phyloP scores from a whole-genome alignment of 2,113 vertebrate genomes.

The Tragelaphus scriptus region DNA sequence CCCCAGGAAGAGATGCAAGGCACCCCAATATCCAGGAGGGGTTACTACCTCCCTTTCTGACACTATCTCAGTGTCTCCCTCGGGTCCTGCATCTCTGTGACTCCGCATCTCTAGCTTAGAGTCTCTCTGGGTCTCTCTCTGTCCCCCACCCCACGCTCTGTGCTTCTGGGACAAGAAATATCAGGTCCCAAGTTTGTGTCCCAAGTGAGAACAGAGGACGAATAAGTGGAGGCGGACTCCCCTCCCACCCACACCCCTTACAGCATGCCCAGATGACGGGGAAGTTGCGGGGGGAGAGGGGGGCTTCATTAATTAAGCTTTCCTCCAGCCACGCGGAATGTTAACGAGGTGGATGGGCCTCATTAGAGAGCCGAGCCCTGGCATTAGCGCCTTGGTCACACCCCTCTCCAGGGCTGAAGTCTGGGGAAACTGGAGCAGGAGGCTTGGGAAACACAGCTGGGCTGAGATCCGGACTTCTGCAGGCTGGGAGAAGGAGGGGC shows the following conservation, averaged over 20 bases:
- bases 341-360: background rate
- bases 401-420: background rate
- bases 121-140: background rate
- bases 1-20: background rate
- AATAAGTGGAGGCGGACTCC: background rate
- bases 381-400: background rate
- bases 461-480: background rate
- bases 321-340: background rate
- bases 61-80: background rate
- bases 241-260: background rate
- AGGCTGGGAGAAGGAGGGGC: background rate
- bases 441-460: background rate
- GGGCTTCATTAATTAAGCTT: background rate
- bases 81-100: background rate
- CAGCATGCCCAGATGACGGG: background rate
- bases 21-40: background rate
- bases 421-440: background rate
- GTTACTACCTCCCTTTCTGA: background rate
- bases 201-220: background rate
- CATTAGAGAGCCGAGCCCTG: background rate
- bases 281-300: rapidly evolving
- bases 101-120: background rate
- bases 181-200: background rate
- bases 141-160: background rate
- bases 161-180: background rate